Base-by-base conservation (phyloP, 92 coral and sea anemone genomes). In the Parazoanthus swiftii region DNA sequence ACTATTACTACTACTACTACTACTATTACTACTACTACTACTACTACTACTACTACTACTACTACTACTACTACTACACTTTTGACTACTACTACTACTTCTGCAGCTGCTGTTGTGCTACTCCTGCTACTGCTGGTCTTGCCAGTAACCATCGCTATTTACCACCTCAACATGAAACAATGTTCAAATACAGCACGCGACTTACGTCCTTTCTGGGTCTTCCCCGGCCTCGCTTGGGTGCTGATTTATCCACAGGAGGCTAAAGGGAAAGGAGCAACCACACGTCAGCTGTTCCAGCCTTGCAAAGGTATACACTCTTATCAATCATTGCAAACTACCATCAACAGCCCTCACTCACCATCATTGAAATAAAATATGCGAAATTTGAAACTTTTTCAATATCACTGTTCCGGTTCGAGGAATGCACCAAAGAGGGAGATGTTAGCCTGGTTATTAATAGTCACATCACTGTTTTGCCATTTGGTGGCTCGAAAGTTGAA, bases 141-240 rank as follows among this genome's bases (percentile, higher is more conserved):
- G 33, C 33, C 9, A 25, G 35, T 26, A 35, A 29, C 18, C 6
- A 35, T 36, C 29, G 18, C 18, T 29, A 2, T 20, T 73, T 35
- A 20, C 78, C 1, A 29, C 3, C 42, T 21, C 20, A 20, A 35
- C 18, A 73, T 67, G 35, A 68, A 63, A 63, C 70, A 25, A 5
- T 72, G 56, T 21, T 38, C 18, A 29, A 76, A 44, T 4, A 14
- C 13, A 18, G 21, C 23, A 80, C 26, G 29, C 35, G 48, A 83
- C 86, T 83, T 83, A 83, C 86, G 38, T 83, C 86, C 63, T 83
- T 83, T 48, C 86, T 83, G 37, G 86, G 86, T 44, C 86, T 83
- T 20, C 86, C 86, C 3, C 86, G 86, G 46, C 86, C 86, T 43
- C 86, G 54, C 78, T 83, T 83, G 42, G 86, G 86, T 43, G 74